Percentiles rank a stretch among this genome's conserved stretches.
phyloP scores from a whole-genome alignment of 1,140 invertebrate species.

The Ylistrum balloti region DNA sequence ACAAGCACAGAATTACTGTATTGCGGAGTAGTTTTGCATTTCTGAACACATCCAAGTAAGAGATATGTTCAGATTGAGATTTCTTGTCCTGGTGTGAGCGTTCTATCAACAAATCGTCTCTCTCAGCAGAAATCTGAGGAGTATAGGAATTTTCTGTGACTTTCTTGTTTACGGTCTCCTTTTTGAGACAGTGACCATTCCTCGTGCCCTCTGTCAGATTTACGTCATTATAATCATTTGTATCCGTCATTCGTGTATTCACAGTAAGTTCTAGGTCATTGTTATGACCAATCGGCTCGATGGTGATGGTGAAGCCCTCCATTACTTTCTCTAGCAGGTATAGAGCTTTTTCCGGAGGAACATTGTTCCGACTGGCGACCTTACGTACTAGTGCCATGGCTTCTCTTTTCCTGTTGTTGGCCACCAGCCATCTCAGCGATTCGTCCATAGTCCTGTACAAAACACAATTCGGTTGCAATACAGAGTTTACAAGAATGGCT shows the following conservation, averaged over 20 bases:
- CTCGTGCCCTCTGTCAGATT: neutral
- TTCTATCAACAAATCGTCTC: neutral
- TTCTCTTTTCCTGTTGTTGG: conserved; percentile 51
- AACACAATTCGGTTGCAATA: no score
- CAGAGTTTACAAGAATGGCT: no score
- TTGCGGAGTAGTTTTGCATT: neutral
- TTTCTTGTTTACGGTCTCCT: neutral
- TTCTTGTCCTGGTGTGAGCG: neutral
- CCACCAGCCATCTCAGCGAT: conserved; percentile 56
- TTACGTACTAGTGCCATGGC: conserved; percentile 44
- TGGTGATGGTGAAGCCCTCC: neutral
- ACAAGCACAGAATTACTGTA: neutral
- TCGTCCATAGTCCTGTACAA: conserved; percentile 54
- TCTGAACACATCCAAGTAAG: conserved; percentile 16
- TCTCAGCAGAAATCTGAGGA: neutral
- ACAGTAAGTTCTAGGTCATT: neutral
- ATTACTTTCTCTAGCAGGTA: neutral
- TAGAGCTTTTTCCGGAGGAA: neutral
- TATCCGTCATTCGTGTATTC: neutral
- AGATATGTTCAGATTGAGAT: neutral
- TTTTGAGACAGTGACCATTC: neutral
- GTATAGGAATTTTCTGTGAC: neutral
- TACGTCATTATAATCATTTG: neutral
- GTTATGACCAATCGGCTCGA: neutral
- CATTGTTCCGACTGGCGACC: conserved; percentile 51